Evolutionary conservation across 2,888 invertebrate species (phyloP), one percentile per base, ranked within the genome.

Genomic region (Tholera decimalis): DNA sequence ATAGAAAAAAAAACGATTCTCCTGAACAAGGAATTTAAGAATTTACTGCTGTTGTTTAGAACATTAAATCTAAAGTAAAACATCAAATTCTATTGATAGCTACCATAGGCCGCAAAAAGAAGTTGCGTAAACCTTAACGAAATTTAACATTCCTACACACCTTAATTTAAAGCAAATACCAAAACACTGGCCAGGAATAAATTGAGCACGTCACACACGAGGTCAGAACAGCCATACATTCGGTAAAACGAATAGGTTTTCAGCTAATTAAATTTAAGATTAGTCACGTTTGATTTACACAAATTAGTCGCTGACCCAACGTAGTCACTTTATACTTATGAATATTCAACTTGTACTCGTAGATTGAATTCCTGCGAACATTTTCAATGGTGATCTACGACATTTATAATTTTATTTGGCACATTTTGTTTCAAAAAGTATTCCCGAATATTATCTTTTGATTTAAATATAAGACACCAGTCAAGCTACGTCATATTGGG

Each of bases 241-340:
- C 50, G 37, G 18, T 28, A 53, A 56, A 64, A 77, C 71, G 67
- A 80, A 77, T 73, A 72, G 57, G 58, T 70, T 57, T 62, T 55
- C 60, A 73, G 69, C 68, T 77, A 87, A 88, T 88, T 80, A 79
- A 85, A 84, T 85, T 83, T 60, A 77, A 69, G 82, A 82, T 85
- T 79, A 83, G 83, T 87, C 85, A 87, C 85, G 86, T 86, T 85
- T 88, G 84, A 86, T 89, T 86, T 78, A 73, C 69, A 74, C 83
- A 83, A 87, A 87, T 87, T 85, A 84, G 80, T 76, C 71, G 78
- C 68, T 82, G 85, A 82, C 83, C 84, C 82, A 71, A 51, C 65
- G 80, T 71, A 79, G 79, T 83, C 80, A 75, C 73, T 79, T 79
- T 83, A 83, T 82, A 74, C 83, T 82, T 80, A 87, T 89, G 87